Evolutionary conservation across 2,113 vertebrate genomes (phyloP), one percentile per base, ranked within the genome.

Genomic region (Pandion haliaetus): DNA sequence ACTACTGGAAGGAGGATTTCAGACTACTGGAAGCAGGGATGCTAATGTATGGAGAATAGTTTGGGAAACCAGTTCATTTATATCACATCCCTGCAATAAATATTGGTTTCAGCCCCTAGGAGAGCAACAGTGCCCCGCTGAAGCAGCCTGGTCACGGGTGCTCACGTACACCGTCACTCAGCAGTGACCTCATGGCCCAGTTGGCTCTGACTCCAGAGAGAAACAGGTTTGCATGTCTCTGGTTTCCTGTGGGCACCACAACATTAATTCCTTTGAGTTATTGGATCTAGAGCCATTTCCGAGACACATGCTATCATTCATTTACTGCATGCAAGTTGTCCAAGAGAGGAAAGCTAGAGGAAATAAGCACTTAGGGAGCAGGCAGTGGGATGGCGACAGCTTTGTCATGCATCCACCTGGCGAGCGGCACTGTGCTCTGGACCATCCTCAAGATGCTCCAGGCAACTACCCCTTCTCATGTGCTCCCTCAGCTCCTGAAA

Each of bases 81-180:
- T 36, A 34, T 74, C 32, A n/a, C 70, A 92, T 59, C 38, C 16
- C 52, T 6, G 12, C 40, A 61, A 61, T 31, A 79, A 86, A 76
- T 26, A 76, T 50, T 3, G 12, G 36, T 76, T 57, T 66, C 40
- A 76, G 52, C 31, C 62, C 45, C 12, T 23, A 29, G 66, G 45
- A 79, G 25, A 86, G 28, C 28, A 79, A 9, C 32, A 28, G 69
- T 26, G 69, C 54, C 63, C 42, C 73, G 28, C 47, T 52, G 80
- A 54, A 85, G 71, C 38, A 65, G 81, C 76, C 65, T 15, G 42
- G 63, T 67, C n/a, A 26, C 0, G 0, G 12, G 14, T n/a, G 42
- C 40, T 91, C 52, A 8, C 0, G 0, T 31, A 23, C 4, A 2
- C 65, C 0, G 0, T 54, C 70, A 32, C 44, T 63, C 76, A 58